Conservation (phyloP, 2,113 vertebrate species). For the Lophochroa leadbeateri region DNA sequence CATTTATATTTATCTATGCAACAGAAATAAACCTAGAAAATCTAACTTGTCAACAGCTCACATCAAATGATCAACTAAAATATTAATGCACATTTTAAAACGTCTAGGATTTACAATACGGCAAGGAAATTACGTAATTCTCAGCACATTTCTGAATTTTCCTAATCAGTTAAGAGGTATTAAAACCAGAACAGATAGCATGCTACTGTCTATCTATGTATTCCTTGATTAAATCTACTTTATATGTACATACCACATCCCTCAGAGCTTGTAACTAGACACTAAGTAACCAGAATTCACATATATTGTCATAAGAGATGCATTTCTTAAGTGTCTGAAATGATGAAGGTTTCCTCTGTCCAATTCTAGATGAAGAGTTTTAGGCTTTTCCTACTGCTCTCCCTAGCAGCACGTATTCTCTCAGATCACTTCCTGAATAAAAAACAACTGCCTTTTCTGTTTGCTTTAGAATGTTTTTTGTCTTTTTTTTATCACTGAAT, state of each 20-base stretch:
- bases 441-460: conserved; percentile 32
- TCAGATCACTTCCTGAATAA: conserved; percentile 19
- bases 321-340: not conserved
- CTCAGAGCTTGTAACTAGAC: not conserved
- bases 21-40: not conserved
- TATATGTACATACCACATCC: not conserved
- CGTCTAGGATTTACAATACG: not conserved
- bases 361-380: conserved; percentile 6
- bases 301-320: not conserved
- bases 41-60: not conserved
- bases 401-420: not conserved
- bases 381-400: not conserved
- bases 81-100: not conserved
- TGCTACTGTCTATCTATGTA: not conserved
- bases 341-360: not conserved
- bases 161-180: not conserved
- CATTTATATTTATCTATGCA: not conserved
- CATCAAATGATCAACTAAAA: not conserved
- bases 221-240: not conserved
- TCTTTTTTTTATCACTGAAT: conserved; percentile 15
- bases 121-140: not conserved
- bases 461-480: conserved; percentile 21
- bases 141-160: not conserved
- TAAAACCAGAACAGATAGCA: not conserved
- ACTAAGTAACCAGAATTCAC: not conserved